phyloP scores from a whole-genome alignment of 2,888 invertebrate species.

The Pycnomerus fuliginosus region DNA sequence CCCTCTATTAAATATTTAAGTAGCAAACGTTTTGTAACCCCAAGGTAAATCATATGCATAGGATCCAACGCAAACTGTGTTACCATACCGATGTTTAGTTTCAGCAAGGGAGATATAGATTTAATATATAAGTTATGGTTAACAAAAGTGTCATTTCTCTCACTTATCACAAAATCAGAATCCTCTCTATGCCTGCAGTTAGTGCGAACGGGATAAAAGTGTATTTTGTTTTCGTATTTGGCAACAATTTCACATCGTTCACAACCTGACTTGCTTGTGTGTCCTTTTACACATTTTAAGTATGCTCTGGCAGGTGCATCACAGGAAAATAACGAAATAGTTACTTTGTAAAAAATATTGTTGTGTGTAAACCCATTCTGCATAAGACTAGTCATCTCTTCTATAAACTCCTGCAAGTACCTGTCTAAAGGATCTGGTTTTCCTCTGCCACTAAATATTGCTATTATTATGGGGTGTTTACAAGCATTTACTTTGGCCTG shows the following conservation, averaged over 20 bases:
- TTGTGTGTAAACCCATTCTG: background rate
- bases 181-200: too few relatives aligned
- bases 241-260: conserved; percentile 13
- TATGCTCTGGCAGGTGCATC: conserved; percentile 9
- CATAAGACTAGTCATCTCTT: conserved; percentile 2
- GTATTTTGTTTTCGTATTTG: conserved; percentile 11
- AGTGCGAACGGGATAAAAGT: conserved; percentile 15
- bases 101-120: conserved; percentile 14
- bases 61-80: conserved; percentile 20
- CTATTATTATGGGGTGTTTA: conserved; percentile 1
- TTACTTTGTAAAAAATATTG: background rate
- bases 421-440: conserved; percentile 6
- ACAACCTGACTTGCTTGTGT: conserved; percentile 16
- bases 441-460: conserved; percentile 6
- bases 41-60: conserved; percentile 24
- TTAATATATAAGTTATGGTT: conserved; percentile 8
- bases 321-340: conserved; percentile 1
- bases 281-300: conserved; percentile 15
- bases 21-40: conserved; percentile 21
- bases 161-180: too few relatives aligned
- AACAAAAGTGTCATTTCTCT: conserved; percentile 9
- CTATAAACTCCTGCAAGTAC: conserved; percentile 6
- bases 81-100: conserved; percentile 14
- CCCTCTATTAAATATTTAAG: conserved; percentile 11
- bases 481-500: conserved; percentile 3